These are phyloP conservation scores for Microtus ochrogaster DNA, from an alignment of 2,113 vertebrate species.

Conservation along the genomic window DNA sequence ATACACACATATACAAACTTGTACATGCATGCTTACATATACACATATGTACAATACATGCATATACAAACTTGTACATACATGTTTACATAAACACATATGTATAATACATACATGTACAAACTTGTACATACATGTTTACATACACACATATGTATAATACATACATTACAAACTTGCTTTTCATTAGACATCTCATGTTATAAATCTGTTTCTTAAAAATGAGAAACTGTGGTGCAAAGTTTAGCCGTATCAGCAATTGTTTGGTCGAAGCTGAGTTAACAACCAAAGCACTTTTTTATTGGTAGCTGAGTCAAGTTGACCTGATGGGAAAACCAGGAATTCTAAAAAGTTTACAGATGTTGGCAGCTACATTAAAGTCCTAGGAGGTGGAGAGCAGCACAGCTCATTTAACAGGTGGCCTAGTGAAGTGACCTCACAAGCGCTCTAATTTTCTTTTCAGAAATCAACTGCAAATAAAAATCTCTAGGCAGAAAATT, in stretches of 20 bases:
- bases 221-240: conserved; percentile 35
- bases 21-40: background rate
- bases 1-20: too few relatives aligned
- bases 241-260: background rate
- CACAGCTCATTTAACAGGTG: conserved; percentile 57
- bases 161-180: background rate
- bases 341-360: conserved; percentile 48
- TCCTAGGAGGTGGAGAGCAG: conserved; percentile 55
- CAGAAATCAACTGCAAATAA: background rate
- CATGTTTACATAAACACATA: too few relatives aligned
- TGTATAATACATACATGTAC: too few relatives aligned
- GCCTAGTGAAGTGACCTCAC: conserved; percentile 46
- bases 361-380: conserved; percentile 58
- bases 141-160: background rate
- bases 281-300: conserved; percentile 37
- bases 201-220: conserved; percentile 45
- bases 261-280: conserved; percentile 41
- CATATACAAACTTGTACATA: too few relatives aligned
- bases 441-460: background rate
- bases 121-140: background rate
- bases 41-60: background rate
- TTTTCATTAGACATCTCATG: conserved; percentile 31
- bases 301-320: conserved; percentile 49
- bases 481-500: background rate
- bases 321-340: conserved; percentile 59